A percentile compares a stretch with the other conserved stretches of the same genome.
Conservation (phyloP, 2,888 invertebrate species). For the Acanthosepion pharaonis region DNA sequence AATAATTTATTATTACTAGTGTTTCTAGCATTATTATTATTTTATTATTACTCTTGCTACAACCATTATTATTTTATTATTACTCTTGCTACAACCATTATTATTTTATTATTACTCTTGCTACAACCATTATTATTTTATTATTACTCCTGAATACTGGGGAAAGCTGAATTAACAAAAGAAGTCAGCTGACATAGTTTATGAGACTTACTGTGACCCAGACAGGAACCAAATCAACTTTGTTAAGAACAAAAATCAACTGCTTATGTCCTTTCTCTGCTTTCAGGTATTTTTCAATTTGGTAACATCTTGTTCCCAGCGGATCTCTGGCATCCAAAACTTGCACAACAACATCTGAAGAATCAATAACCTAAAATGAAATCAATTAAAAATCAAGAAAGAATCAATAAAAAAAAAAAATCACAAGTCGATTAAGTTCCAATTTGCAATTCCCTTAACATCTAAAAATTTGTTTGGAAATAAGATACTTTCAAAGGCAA, state of each 20-base stretch:
- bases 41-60: too few relatives aligned
- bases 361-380: constrained; percentile 83
- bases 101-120: too few relatives aligned
- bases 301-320: constrained; percentile 93
- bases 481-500: too few relatives aligned
- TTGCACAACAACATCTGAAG: constrained; percentile 96
- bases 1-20: too few relatives aligned
- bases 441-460: neutral
- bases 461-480: neutral
- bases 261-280: constrained; percentile 98
- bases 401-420: neutral
- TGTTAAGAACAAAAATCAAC: constrained; percentile 96
- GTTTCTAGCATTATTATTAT: too few relatives aligned
- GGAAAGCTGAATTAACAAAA: too few relatives aligned
- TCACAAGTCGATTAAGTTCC: too few relatives aligned
- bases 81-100: too few relatives aligned
- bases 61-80: too few relatives aligned
- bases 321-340: constrained; percentile 98
- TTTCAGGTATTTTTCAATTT: constrained; percentile 91
- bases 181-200: neutral
- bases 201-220: constrained; percentile 86
- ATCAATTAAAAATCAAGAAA: neutral
- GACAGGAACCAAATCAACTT: constrained; percentile 90
- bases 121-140: too few relatives aligned
- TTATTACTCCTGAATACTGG: too few relatives aligned